Evolutionary conservation across 1,140 invertebrate genomes (phyloP).

Genomic region (Heliconius eleuchia): DNA sequence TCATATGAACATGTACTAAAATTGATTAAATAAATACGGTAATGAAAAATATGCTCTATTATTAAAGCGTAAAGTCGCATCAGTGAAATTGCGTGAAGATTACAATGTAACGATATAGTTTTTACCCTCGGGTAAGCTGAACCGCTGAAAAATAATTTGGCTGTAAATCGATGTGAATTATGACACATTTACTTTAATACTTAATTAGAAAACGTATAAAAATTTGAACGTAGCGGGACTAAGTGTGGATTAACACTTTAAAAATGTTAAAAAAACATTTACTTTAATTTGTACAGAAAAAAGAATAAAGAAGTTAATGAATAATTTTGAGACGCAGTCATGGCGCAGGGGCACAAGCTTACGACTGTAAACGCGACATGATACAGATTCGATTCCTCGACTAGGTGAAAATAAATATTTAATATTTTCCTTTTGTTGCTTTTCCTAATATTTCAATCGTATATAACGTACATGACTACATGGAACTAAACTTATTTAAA

Average conservation of each 20-base stretch:
- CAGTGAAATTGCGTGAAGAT: conserved; percentile 1
- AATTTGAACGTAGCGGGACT: no score
- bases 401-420: no score
- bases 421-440: no score
- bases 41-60: conserved; percentile 24
- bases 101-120: conserved; percentile 20
- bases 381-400: no score
- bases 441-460: no score
- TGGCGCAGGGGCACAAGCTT: no score
- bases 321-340: neutral
- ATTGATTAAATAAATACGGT: conserved; percentile 16
- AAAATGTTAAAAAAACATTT: neutral
- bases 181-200: neutral
- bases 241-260: no score
- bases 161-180: conserved; percentile 2
- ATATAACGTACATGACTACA: no score
- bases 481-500: no score
- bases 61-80: neutral
- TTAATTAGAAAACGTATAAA: no score
- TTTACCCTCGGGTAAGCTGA: conserved; percentile 9
- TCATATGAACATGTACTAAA: neutral
- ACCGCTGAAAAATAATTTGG: conserved; percentile 18
- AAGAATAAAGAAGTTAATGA: neutral
- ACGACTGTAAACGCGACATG: neutral
- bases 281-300: neutral